Conservation (phyloP, 2,797 vertebrate species). For the Linurgus olivaceus region DNA sequence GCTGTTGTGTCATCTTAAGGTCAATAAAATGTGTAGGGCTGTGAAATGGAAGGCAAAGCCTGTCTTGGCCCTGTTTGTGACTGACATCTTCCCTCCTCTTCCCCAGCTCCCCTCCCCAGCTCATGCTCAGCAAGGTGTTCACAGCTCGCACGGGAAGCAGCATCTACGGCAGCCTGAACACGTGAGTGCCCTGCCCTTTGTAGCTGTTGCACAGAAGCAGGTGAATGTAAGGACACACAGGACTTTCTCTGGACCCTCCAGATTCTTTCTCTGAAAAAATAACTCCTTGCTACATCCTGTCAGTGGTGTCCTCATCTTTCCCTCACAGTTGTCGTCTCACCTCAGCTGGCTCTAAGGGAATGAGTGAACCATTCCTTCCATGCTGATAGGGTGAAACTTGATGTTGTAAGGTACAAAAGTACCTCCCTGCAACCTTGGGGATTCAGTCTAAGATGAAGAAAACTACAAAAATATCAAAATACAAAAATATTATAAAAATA, state of each 20-base stretch:
- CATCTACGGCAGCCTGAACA: constrained; percentile 96
- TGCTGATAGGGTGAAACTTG: neutral
- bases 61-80: neutral
- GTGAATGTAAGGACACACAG: neutral
- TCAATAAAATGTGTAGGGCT: neutral
- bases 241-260: neutral
- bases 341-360: neutral
- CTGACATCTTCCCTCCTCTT: neutral
- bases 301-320: neutral
- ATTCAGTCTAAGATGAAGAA: neutral
- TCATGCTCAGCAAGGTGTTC: constrained; percentile 99
- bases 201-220: neutral
- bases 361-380: neutral
- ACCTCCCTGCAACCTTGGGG: neutral
- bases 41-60: neutral
- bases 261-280: neutral
- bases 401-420: neutral
- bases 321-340: neutral
- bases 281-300: neutral
- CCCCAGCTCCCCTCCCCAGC: constrained; percentile 91
- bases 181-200: constrained; percentile 78
- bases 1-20: neutral
- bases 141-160: constrained; percentile 95
- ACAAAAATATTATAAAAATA: neutral
- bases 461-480: neutral